Base-by-base conservation (phyloP, 2,888 invertebrate species). In the Clostera curtula region DNA sequence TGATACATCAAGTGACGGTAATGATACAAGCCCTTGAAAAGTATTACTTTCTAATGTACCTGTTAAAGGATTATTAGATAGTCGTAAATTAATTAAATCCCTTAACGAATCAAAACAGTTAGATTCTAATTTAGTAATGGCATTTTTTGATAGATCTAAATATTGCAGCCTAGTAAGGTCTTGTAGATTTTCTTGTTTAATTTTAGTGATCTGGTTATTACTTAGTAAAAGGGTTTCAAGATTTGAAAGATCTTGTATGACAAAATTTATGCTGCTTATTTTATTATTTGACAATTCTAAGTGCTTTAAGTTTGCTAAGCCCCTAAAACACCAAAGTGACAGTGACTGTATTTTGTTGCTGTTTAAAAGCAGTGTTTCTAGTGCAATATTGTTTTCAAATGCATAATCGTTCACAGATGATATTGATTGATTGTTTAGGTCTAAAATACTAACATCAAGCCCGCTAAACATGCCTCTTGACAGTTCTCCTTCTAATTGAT, bases 121-220 rank as follows among this genome's bases (percentile, higher is more conserved):
- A 2, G 52, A 29, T 30, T 59, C 56, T 7, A 77, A 41, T 14
- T 37, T 33, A 1, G 60, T 35, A 27, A 77, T 68, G 23, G 62
- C 55, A 30, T 79, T 79, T 24, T 60, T 39, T 7, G 74, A 66
- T 12, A 77, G 30, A 53, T 76, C 71, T 26, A 79, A 54, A 45
- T 50, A 50, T 25, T 59, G 44, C 6, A 79, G 40, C 8, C 29
- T 30, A 18, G 31, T 43, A 16, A 76, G 45, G 8, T 50, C 33
- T 12, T 40, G 25, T 24, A 75, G 65, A 16, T 59, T 34, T 19
- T 62, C 48, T 18, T 47, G 37, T 19, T 54, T 47, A 6, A 79
- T 53, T 28, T 54, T 29, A 3, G 33, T 41, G n/a, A 79, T 37
- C 16, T 40, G 32, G 36, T 79, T 79, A 24, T 66, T 51, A 29